These are phyloP conservation scores for Hirtodrosophila alboralis DNA, from an alignment of 2,888 invertebrate genomes.

Conservation along the genomic window DNA sequence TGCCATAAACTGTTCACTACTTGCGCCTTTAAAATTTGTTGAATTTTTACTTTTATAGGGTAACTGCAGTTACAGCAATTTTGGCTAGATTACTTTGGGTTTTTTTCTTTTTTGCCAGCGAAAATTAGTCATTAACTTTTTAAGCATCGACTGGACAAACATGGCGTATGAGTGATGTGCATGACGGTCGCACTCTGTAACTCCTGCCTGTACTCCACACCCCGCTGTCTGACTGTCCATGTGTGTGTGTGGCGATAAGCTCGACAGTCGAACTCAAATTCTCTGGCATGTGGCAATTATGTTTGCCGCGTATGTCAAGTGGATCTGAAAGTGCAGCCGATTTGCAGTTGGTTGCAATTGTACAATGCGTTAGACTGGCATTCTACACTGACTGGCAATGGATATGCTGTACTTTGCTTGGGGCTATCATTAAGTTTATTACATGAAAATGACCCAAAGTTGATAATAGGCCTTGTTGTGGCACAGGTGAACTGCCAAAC, in stretches of 20 bases:
- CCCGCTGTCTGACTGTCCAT: constrained; percentile 1
- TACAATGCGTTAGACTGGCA: constrained; percentile 30
- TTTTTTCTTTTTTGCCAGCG: constrained; percentile 56
- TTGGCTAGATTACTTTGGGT: constrained; percentile 4
- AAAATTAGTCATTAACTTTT: constrained; percentile 79
- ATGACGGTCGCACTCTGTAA: constrained; percentile 43
- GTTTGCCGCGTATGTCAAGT: constrained; percentile 63
- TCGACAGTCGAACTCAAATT: constrained; percentile 60
- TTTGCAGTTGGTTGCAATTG: constrained; percentile 34
- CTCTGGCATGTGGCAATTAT: constrained; percentile 76
- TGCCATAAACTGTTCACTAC: no score
- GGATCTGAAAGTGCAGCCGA: constrained; percentile 53
- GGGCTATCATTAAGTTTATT: constrained; percentile 64
- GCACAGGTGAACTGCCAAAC: constrained; percentile 1
- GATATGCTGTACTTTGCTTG: constrained; percentile 26
- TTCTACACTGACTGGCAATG: constrained; percentile 15
- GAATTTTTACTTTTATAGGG: constrained; percentile 7
- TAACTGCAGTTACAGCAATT: not conserved
- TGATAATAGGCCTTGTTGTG: constrained; percentile 21
- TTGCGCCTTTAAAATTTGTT: no score
- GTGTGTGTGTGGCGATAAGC: constrained; percentile 56
- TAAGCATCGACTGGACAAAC: constrained; percentile 77
- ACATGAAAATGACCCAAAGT: constrained; percentile 45
- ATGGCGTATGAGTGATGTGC: constrained; percentile 77
- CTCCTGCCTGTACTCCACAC: not conserved